Conservation (phyloP, 2,888 invertebrate genomes). For the Orchesella flavescens region DNA sequence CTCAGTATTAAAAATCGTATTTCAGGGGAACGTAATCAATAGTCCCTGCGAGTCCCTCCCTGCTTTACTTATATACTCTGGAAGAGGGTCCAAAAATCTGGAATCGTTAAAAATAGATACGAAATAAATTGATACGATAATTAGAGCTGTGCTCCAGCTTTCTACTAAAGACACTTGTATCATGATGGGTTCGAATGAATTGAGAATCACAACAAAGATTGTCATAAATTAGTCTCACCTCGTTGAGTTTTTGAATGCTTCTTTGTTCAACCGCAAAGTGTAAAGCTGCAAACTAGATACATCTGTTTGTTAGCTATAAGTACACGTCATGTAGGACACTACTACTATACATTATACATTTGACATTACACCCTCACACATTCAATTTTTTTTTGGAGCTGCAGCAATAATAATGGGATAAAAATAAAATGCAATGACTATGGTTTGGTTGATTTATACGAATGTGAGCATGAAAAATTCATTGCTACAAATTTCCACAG, state of each 20-base stretch:
- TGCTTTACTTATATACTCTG: no score
- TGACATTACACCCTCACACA: conserved; percentile 30
- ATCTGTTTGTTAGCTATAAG: not conserved
- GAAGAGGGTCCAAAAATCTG: not conserved
- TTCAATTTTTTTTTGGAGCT: not conserved
- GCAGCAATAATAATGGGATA: not conserved
- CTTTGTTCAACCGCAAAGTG: not conserved
- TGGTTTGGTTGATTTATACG: conserved; percentile 56
- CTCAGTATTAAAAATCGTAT: not conserved
- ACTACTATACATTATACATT: not conserved
- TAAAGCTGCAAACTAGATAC: not conserved
- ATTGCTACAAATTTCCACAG: conserved; percentile 55
- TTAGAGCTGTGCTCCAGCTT: conserved; percentile 20
- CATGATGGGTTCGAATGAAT: conserved; percentile 28
- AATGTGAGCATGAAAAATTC: conserved; percentile 60
- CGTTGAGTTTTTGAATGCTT: conserved; percentile 57
- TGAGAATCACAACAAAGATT: conserved; percentile 6
- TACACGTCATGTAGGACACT: not conserved
- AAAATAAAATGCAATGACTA: conserved; percentile 12
- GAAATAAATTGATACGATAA: conserved; percentile 59
- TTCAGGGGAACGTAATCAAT: not conserved
- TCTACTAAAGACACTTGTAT: not conserved
- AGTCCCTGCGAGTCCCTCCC: no score
- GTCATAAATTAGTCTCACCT: conserved; percentile 66
- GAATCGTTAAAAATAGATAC: conserved; percentile 49